Conservation (phyloP, 1,140 invertebrate genomes). For the Solen grandis region DNA sequence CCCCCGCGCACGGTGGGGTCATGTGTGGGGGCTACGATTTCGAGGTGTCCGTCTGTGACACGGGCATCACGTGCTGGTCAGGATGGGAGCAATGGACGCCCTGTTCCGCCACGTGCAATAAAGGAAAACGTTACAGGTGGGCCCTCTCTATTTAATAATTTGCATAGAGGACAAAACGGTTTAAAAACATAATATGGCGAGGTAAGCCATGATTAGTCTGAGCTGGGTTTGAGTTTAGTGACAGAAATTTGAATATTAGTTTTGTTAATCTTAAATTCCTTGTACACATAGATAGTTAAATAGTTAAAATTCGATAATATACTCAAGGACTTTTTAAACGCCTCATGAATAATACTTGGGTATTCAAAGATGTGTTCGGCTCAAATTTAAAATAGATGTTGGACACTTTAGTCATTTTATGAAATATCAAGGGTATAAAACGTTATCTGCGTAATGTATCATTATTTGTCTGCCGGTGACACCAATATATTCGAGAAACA, state of each 20-base stretch:
- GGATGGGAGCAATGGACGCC: slow-evolving; percentile 9
- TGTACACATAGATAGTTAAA: not conserved
- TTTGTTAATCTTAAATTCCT: not conserved
- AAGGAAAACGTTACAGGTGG: slow-evolving; percentile 30
- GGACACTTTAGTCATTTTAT: too few species aligned
- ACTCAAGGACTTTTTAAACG: not conserved
- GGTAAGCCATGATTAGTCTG: too few species aligned
- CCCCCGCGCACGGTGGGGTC: slow-evolving; percentile 24
- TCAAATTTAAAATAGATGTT: too few species aligned
- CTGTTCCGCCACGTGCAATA: slow-evolving; percentile 29
- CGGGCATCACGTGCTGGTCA: slow-evolving; percentile 35
- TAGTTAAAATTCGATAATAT: not conserved
- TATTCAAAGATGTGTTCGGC: too few species aligned
- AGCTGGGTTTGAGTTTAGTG: too few species aligned
- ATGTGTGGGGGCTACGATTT: slow-evolving; percentile 6
- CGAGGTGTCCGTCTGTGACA: slow-evolving; percentile 30
- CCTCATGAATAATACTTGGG: too few species aligned
- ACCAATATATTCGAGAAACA: too few species aligned
- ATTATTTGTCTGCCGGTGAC: too few species aligned
- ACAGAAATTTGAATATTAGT: not conserved
- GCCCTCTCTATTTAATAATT: not conserved
- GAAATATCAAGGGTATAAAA: too few species aligned
- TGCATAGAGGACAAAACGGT: too few species aligned
- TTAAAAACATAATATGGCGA: too few species aligned
- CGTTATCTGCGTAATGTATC: too few species aligned